Conservation (phyloP, 2,113 vertebrate genomes). For the Mus spicilegus region DNA sequence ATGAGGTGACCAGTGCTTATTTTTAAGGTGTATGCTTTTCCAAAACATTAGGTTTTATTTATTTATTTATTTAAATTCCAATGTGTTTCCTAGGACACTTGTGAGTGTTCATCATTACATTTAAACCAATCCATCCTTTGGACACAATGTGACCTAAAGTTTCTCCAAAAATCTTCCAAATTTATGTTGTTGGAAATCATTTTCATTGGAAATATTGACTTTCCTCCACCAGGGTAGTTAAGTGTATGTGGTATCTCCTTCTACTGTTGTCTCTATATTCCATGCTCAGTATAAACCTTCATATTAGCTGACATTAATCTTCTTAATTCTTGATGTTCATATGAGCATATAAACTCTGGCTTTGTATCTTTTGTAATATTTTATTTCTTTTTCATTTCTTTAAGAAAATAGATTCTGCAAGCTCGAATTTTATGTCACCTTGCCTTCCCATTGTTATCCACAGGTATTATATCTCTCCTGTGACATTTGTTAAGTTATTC, state of each 20-base stretch:
- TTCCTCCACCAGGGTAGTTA: neutral
- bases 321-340: neutral
- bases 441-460: neutral
- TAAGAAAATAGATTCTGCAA: neutral
- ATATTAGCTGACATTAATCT: neutral
- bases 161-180: neutral
- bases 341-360: neutral
- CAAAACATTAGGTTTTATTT: neutral
- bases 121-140: neutral
- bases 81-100: slow-evolving; percentile 1
- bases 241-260: neutral
- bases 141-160: neutral
- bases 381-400: neutral
- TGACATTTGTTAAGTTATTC: slow-evolving; percentile 29
- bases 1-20: neutral
- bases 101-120: neutral
- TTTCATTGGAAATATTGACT: neutral
- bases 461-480: neutral
- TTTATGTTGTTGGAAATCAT: neutral
- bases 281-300: neutral
- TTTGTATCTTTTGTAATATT: neutral
- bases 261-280: neutral
- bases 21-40: neutral
- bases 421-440: neutral
- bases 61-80: neutral